Base-by-base conservation (phyloP, 2,113 vertebrate genomes). In the Nansenia antarctica region DNA sequence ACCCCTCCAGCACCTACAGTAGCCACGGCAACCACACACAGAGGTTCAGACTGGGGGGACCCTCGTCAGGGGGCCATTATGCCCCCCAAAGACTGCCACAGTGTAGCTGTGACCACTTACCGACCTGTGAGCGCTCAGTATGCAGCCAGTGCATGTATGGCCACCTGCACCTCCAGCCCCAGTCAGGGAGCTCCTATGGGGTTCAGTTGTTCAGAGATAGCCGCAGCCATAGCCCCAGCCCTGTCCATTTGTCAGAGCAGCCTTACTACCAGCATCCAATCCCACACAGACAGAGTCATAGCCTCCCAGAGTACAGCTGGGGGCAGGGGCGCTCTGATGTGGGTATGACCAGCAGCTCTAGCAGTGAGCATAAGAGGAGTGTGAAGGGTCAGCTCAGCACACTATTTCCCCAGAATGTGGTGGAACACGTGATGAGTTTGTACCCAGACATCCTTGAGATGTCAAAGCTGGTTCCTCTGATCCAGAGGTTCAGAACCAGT, bases 321-420 rank as follows among this genome's bases (percentile, higher is more conserved):
- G 3, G 67, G 5, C 63, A 42, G 0, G 11, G 58, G 11, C 60
- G 39, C 22, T 49, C 67, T 0, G 67, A 76, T 5, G 35, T 3
- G 37, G 62, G 45, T 26, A 22, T 1, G 45, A 60, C 32, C 24
- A 0, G 20, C 18, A 31, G 76, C 57, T 12, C 55, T 57, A 0
- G 9, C 8, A 20, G 69, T 0, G 77, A 89, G 32, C 72, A 47
- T 49, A 85, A 87, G 62, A 79, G 45, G 31, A 68, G 18, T 14
- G 69, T 88, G 58, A 84, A 78, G 72, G 84, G 70, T 14, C 85
- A 87, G 52, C 90, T 93, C 9, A 87, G 87, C 76, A 81, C 85
- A 0, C 34, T 91, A 7, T 94, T 92, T 72, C 92, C 93, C 1
- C 82, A 81, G 0, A 22, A 24, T 0, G 76, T 62, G 0, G 88